phyloP scores from a whole-genome alignment of 1,140 invertebrate species.

The Hesperophylax magnus region DNA sequence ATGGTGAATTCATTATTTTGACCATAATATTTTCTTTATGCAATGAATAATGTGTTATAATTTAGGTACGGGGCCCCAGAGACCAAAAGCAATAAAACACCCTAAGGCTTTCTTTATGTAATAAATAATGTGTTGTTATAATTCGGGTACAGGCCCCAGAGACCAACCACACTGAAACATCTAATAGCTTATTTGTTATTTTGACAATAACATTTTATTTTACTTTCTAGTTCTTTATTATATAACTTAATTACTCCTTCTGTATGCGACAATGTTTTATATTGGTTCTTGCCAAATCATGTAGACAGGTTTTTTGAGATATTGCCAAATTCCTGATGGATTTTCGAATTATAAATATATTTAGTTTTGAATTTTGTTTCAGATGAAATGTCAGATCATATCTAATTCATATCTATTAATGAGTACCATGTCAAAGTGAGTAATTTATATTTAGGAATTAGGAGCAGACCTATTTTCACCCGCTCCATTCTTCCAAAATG shows the following conservation, averaged over 20 bases:
- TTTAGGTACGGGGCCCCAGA: too few relatives aligned
- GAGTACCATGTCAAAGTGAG: not conserved
- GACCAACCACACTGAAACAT: too few relatives aligned
- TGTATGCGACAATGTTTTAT: not conserved
- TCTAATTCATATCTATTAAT: not conserved
- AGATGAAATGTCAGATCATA: not conserved
- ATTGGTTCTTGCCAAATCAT: slow-evolving; percentile 26
- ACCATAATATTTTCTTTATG: too few relatives aligned
- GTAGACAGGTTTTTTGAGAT: slow-evolving; percentile 22
- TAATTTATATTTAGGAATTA: not conserved
- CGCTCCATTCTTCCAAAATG: not conserved
- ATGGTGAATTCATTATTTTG: too few relatives aligned
- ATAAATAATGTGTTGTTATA: too few relatives aligned
- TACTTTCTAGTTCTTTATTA: not conserved
- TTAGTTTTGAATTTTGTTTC: not conserved
- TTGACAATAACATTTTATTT: slow-evolving; percentile 7
- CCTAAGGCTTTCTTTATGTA: too few relatives aligned
- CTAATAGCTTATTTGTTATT: not conserved
- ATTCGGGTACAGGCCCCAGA: too few relatives aligned
- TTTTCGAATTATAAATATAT: not conserved
- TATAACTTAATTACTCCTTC: not conserved
- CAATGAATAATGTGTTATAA: too few relatives aligned
- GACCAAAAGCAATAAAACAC: too few relatives aligned
- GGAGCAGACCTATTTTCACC: not conserved
- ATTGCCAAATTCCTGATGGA: slow-evolving; percentile 26